phyloP scores from a whole-genome alignment of 2,888 invertebrate genomes.

The Eupithecia tripunctaria region DNA sequence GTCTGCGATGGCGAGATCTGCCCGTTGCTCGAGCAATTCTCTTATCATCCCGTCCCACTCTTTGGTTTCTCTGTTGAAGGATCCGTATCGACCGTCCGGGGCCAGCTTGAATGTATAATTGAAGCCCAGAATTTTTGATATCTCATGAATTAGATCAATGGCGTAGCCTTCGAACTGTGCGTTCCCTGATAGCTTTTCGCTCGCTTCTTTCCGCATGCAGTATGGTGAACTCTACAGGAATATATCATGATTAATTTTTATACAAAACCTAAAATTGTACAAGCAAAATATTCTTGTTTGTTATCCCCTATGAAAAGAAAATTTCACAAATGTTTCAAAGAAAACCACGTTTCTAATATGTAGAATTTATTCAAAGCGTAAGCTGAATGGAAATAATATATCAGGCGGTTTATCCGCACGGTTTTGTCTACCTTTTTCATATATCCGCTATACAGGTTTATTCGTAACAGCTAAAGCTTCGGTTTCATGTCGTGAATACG shows the following conservation, averaged over 20 bases:
- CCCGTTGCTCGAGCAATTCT: constrained; percentile 94
- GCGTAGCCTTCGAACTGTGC: constrained; percentile 98
- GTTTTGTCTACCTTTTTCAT: constrained; percentile 48
- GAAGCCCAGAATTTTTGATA: constrained; percentile 93
- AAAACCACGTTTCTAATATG: constrained; percentile 25
- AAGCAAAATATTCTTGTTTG: background rate
- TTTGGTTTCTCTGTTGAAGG: constrained; percentile 91
- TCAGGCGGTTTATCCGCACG: constrained; percentile 42
- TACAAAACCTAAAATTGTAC: background rate
- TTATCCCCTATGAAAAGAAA: background rate
- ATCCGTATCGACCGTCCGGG: constrained; percentile 94
- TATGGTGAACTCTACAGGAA: constrained; percentile 94
- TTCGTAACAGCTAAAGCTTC: constrained; percentile 39
- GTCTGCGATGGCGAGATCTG: constrained; percentile 98
- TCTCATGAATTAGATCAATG: constrained; percentile 96
- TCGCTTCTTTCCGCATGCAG: constrained; percentile 96
- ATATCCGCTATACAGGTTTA: constrained; percentile 38
- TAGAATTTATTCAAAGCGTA: constrained; percentile 43
- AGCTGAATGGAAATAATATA: constrained; percentile 46
- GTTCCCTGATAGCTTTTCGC: constrained; percentile 93
- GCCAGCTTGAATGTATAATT: constrained; percentile 94
- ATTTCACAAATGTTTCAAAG: constrained; percentile 10
- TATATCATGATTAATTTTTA: constrained; percentile 39
- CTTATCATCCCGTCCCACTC: constrained; percentile 97
- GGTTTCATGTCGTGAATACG: constrained; percentile 55